phyloP scores from a whole-genome alignment of 2,113 vertebrate genomes.

The Chloropsis cyanopogon region DNA sequence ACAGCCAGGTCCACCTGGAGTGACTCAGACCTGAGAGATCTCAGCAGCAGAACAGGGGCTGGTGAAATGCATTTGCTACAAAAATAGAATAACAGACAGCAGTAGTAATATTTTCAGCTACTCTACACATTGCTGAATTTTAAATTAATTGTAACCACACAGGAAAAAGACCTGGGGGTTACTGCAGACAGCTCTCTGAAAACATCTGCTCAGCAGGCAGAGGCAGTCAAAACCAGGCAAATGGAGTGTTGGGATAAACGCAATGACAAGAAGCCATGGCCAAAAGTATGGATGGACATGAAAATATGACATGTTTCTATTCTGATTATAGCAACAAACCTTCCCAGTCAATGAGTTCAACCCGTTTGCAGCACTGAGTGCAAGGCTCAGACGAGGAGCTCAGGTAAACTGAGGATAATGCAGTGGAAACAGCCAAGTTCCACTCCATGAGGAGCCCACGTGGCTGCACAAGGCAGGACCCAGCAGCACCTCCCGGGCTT shows the following conservation, averaged over 20 bases:
- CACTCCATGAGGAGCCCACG: background rate
- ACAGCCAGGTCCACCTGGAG: background rate
- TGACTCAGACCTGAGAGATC: background rate
- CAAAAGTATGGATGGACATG: background rate
- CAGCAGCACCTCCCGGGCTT: background rate
- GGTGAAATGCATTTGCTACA: background rate
- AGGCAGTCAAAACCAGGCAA: background rate
- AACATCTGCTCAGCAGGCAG: slow-evolving; percentile 49
- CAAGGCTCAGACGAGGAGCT: background rate
- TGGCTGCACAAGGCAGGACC: background rate
- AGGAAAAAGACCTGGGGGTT: slow-evolving; percentile 49
- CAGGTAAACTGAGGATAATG: background rate
- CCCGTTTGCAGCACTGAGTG: background rate
- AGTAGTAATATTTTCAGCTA: slow-evolving; percentile 6
- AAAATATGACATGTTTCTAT: background rate
- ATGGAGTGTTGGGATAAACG: background rate
- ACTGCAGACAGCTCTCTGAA: background rate
- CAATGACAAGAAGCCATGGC: background rate
- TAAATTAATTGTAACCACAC: slow-evolving; percentile 28
- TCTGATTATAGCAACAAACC: background rate
- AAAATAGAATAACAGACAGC: background rate
- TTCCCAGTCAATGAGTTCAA: background rate
- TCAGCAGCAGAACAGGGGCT: background rate
- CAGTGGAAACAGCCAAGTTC: background rate
- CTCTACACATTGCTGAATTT: slow-evolving; percentile 36